Evolutionary conservation across 2,888 invertebrate species (phyloP).

Genomic region (Sphaerophoria rueppellii): DNA sequence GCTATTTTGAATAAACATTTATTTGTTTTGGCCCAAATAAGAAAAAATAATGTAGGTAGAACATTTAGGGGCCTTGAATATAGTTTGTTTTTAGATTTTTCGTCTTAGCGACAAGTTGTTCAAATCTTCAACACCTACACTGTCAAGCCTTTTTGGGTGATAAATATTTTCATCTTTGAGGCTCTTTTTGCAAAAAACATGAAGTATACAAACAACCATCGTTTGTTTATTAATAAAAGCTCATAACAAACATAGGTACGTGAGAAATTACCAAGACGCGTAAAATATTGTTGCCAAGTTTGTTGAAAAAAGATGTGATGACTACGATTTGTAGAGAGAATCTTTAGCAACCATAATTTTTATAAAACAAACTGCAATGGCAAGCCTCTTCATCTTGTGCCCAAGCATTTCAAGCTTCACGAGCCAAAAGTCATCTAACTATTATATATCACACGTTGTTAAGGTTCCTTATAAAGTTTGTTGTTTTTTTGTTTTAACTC

Average conservation of each 20-base stretch:
- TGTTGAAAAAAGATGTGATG: too few relatives aligned
- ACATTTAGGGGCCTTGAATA: too few relatives aligned
- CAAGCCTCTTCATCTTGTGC: not conserved
- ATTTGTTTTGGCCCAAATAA: too few relatives aligned
- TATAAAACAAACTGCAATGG: not conserved
- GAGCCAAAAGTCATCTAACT: not conserved
- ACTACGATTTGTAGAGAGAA: too few relatives aligned
- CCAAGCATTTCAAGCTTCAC: not conserved
- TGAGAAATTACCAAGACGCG: constrained; percentile 26
- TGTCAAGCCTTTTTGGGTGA: too few relatives aligned
- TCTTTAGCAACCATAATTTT: not conserved
- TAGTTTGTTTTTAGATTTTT: too few relatives aligned
- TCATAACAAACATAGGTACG: constrained; percentile 63
- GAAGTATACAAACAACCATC: too few relatives aligned
- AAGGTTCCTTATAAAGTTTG: not conserved
- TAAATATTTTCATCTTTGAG: not conserved
- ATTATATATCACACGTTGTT: constrained; percentile 1
- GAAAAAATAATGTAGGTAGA: too few relatives aligned
- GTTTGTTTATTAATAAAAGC: constrained; percentile 36
- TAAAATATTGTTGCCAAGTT: not conserved
- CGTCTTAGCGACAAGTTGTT: too few relatives aligned
- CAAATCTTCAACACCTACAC: too few relatives aligned
- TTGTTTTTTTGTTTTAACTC: constrained; percentile 13
- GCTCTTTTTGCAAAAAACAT: too few relatives aligned
- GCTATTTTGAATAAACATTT: too few relatives aligned